Percentiles rank a stretch among this genome's conserved stretches.
phyloP scores from a whole-genome alignment of 2,113 vertebrate species.

The Eulacestoma nigropectus region DNA sequence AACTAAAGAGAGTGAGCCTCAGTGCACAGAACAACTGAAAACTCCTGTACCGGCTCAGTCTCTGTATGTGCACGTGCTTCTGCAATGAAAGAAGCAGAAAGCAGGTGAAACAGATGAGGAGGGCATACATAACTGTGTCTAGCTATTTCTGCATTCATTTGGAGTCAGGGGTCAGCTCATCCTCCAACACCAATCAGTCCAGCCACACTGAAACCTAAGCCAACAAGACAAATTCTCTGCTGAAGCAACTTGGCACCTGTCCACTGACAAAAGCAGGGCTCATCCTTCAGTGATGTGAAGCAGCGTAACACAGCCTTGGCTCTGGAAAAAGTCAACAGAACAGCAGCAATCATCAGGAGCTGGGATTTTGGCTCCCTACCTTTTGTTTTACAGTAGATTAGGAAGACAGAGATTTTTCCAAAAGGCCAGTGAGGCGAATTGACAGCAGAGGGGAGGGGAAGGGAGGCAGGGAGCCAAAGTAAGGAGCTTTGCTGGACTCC shows the following conservation, averaged over 20 bases:
- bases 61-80: background rate
- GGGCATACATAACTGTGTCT: background rate
- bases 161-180: background rate
- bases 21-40: background rate
- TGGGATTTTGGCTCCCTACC: background rate
- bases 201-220: background rate
- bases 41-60: background rate
- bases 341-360: background rate
- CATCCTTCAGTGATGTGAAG: background rate
- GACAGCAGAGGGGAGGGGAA: background rate
- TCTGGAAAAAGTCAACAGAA: background rate
- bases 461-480: background rate
- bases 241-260: background rate
- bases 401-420: background rate
- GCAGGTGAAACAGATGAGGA: background rate
- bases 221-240: background rate
- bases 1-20: background rate
- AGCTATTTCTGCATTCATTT: background rate
- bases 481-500: background rate
- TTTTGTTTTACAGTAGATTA: slow-evolving; percentile 1
- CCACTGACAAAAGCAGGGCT: background rate
- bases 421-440: background rate
- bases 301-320: background rate
- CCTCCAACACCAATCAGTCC: background rate
- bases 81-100: background rate